Conservation (phyloP, 2,888 invertebrate species). For the Pandemis cinnamomeana region DNA sequence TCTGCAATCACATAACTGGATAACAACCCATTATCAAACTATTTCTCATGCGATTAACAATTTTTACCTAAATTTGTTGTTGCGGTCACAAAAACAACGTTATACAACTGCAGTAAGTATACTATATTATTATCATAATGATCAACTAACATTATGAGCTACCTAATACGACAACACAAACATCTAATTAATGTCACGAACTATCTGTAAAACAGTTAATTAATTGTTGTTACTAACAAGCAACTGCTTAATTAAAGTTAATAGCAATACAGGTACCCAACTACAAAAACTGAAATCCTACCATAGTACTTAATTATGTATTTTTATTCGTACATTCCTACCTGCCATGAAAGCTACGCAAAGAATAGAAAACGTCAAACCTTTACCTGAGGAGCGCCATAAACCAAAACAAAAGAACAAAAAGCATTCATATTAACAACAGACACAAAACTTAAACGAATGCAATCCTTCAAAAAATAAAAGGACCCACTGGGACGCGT, state of each 20-base stretch:
- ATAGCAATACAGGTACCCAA: too few species aligned
- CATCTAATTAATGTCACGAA: too few species aligned
- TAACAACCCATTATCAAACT: neutral
- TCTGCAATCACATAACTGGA: neutral
- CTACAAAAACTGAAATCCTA: too few species aligned
- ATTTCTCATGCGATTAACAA: neutral
- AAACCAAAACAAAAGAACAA: conserved; percentile 33
- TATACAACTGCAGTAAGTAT: too few species aligned
- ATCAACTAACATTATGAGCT: too few species aligned
- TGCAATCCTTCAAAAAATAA: conserved; percentile 45
- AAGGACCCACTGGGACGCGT: conserved; percentile 76
- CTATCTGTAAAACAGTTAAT: too few species aligned
- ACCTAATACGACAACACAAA: too few species aligned
- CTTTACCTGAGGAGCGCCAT: conserved; percentile 16
- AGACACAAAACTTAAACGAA: conserved; percentile 44
- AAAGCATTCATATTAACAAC: conserved; percentile 6
- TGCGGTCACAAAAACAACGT: neutral
- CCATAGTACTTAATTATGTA: neutral
- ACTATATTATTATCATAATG: too few species aligned
- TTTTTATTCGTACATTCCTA: neutral
- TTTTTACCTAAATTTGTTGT: neutral
- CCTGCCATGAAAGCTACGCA: neutral
- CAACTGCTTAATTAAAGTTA: too few species aligned
- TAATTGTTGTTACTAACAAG: too few species aligned
- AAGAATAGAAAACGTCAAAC: conserved; percentile 9